phyloP scores from a whole-genome alignment of 2,888 invertebrate genomes.

The Hyalella azteca region DNA sequence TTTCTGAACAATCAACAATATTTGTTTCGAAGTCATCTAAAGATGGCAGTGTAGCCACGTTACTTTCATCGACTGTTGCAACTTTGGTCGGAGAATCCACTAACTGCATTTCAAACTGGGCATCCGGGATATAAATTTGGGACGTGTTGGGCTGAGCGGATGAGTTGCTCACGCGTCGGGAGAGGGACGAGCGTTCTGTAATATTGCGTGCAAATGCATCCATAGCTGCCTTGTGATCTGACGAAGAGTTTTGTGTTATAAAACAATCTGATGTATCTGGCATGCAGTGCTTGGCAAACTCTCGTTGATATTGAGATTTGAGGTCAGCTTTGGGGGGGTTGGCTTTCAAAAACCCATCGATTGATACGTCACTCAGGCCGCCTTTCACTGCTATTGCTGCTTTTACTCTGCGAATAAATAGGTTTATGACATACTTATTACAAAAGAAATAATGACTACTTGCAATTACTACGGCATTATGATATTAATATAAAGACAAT shows the following conservation, averaged over 20 bases:
- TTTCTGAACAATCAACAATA: not conserved
- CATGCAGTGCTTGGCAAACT: slow-evolving; percentile 78
- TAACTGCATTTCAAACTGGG: slow-evolving; percentile 18
- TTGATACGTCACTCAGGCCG: slow-evolving; percentile 94
- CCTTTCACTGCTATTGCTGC: slow-evolving; percentile 91
- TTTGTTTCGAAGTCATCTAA: not conserved
- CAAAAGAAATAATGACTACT: too few species aligned
- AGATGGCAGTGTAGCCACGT: not conserved
- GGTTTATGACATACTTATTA: too few species aligned
- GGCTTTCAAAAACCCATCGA: slow-evolving; percentile 97
- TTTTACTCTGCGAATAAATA: slow-evolving; percentile 74
- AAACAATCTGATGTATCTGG: not conserved
- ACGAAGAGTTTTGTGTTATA: not conserved
- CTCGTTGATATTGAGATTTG: slow-evolving; percentile 90
- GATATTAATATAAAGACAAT: too few species aligned
- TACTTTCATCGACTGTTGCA: too few species aligned
- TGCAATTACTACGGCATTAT: too few species aligned
- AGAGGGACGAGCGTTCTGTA: not conserved
- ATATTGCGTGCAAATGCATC: not conserved
- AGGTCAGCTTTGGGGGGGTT: slow-evolving; percentile 91
- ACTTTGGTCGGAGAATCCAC: not conserved
- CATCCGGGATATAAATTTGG: not conserved
- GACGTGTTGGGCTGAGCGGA: not conserved
- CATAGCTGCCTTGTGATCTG: not conserved
- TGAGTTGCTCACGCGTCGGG: not conserved